Evolutionary conservation across 2,113 vertebrate genomes (phyloP).

Genomic region (Brevimyrus niger): DNA sequence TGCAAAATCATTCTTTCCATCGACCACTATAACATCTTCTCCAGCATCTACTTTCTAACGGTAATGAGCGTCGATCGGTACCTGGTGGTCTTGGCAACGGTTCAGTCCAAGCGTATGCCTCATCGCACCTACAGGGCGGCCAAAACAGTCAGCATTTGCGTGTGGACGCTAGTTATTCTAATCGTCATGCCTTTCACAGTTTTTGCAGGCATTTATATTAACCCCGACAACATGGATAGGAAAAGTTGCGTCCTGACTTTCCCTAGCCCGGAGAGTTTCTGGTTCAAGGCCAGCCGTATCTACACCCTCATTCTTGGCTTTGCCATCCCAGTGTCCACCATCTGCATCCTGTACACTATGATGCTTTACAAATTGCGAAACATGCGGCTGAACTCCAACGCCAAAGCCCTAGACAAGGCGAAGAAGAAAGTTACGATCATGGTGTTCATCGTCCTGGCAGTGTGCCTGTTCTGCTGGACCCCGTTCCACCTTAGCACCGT

Average conservation of each 20-base stretch:
- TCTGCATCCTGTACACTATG: slow-evolving; percentile 57
- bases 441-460: slow-evolving; percentile 62
- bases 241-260: slow-evolving; percentile 63
- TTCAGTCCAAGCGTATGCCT: slow-evolving; percentile 51
- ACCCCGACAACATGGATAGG: slow-evolving; percentile 47
- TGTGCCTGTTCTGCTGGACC: slow-evolving; percentile 66
- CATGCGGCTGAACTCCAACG: slow-evolving; percentile 53
- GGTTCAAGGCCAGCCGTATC: slow-evolving; percentile 65
- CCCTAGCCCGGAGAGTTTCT: slow-evolving; percentile 58
- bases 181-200: slow-evolving; percentile 59
- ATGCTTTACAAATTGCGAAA: slow-evolving; percentile 56
- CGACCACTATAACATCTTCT: slow-evolving; percentile 69
- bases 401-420: slow-evolving; percentile 62
- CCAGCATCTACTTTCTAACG: slow-evolving; percentile 67
- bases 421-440: slow-evolving; percentile 62
- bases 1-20: slow-evolving; percentile 65
- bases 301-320: slow-evolving; percentile 62
- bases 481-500: slow-evolving; percentile 67
- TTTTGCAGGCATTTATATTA: slow-evolving; percentile 56
- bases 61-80: slow-evolving; percentile 66
- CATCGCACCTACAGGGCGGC: slow-evolving; percentile 50
- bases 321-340: slow-evolving; percentile 56
- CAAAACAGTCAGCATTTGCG: slow-evolving; percentile 54
- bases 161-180: slow-evolving; percentile 59
- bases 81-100: slow-evolving; percentile 56